A percentile compares a stretch with the other conserved stretches of the same genome.
Conservation (phyloP, 2,113 vertebrate genomes). For the Hemichromis elongatus region DNA sequence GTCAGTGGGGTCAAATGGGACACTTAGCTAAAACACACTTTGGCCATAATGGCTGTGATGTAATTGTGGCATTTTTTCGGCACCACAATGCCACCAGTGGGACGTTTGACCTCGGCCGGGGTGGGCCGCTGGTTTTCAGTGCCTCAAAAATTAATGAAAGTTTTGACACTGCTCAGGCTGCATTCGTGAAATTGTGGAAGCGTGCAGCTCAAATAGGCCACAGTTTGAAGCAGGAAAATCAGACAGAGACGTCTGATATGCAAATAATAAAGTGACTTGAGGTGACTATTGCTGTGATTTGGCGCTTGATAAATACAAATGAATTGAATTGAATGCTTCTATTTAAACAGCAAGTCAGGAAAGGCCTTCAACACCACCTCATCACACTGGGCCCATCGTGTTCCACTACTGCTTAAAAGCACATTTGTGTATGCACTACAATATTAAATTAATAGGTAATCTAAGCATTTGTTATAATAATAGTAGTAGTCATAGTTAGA, state of each 20-base stretch:
- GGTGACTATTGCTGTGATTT: too few species aligned
- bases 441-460: not conserved
- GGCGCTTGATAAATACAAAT: too few species aligned
- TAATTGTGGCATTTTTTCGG: not conserved
- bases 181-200: not conserved
- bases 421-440: not conserved
- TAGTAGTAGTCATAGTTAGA: too few species aligned
- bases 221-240: not conserved
- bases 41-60: not conserved
- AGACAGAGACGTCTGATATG: not conserved
- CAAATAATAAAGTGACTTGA: too few species aligned
- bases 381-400: not conserved
- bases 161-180: not conserved
- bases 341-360: not conserved
- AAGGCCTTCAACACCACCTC: not conserved
- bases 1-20: slow-evolving; percentile 30
- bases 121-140: slow-evolving; percentile 18
- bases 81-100: not conserved
- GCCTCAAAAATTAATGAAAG: not conserved
- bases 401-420: not conserved
- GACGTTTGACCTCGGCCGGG: slow-evolving; percentile 3
- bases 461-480: not conserved
- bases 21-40: slow-evolving; percentile 35
- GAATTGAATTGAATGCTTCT: too few species aligned
- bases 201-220: not conserved